Evolutionary conservation across 2,113 vertebrate genomes (phyloP), one percentile per base, ranked within the genome.

Genomic region (Symphodus melops): DNA sequence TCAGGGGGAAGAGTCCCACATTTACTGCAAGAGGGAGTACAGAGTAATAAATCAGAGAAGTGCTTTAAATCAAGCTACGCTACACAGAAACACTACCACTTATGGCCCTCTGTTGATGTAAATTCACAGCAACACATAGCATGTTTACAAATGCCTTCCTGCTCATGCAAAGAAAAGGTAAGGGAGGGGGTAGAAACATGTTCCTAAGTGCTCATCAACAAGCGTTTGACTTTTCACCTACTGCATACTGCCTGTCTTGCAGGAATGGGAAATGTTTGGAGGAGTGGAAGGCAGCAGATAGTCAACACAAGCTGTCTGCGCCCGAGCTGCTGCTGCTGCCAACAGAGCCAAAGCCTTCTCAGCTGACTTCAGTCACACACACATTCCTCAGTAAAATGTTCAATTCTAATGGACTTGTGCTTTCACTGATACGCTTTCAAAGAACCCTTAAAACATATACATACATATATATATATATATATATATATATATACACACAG

Each of bases 1-100:
- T 97, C 96, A 0, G 96, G 96, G 10, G 96, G 96, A 73, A 96
- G 91, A 59, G 95, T 96, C 41, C 96, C 96, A 87, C 96, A 97
- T 87, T 96, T 97, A 91, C 96, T 97, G 65, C 52, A 89, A 77
- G 62, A 81, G 20, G 87, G 16, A 69, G 25, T 14, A 56, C 9
- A 68, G 13, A 77, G 12, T 75, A 33, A 79, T 75, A 55, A 42
- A 49, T 68, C 11, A 41, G n/a, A 33, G 14, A 60, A 64, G 61
- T 25, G 54, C 21, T 20, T 0, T 21, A 12, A 54, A 71, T 68
- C 55, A 46, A 37, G 48, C 13, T 8, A 60, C 66, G 39, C 60
- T 19, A 6, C 59, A 42, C 55, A 25, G 64, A 2, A 62, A 48
- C 36, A 44, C 8, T 0, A 21, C 20, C 20, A 28, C 23, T 39